Evolutionary conservation across 2,797 vertebrate genomes (phyloP).

Genomic region (Sebastes matsubarae): DNA sequence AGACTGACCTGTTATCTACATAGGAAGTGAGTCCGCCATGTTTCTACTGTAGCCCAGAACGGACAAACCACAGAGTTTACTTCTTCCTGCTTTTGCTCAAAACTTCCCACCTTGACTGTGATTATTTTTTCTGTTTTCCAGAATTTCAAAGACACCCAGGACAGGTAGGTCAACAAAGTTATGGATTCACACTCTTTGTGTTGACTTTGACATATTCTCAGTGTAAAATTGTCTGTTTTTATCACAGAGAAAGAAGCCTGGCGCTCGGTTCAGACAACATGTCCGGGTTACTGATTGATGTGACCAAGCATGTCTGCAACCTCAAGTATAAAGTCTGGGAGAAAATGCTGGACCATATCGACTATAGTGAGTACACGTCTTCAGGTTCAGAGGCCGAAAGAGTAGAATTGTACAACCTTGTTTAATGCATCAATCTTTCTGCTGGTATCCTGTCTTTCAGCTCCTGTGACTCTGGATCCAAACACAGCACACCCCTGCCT

Average conservation of each 20-base stretch:
- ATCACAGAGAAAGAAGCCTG: conserved; percentile 58
- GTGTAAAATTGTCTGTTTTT: background rate
- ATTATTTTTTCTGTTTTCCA: conserved; percentile 42
- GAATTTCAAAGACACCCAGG: conserved; percentile 76
- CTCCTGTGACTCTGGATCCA: conserved; percentile 81
- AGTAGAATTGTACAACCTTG: background rate
- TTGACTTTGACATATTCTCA: background rate
- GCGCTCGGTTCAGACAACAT: conserved; percentile 51
- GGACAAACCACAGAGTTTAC: too few species aligned
- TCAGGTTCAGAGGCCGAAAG: background rate
- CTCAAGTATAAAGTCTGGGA: conserved; percentile 81
- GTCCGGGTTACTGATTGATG: conserved; percentile 72
- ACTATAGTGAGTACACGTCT: conserved; percentile 73
- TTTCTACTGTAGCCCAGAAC: too few species aligned
- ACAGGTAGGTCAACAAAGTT: conserved; percentile 65
- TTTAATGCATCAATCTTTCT: background rate
- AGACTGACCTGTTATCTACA: too few species aligned
- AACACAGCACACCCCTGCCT: conserved; percentile 84
- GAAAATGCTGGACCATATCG: conserved; percentile 71
- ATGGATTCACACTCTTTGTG: background rate
- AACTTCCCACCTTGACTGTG: background rate
- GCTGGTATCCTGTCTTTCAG: conserved; percentile 59
- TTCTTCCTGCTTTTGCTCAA: background rate
- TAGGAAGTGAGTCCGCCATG: too few species aligned
- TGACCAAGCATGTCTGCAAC: conserved; percentile 77